A percentile compares a stretch with the other conserved stretches of the same genome.
Conservation (phyloP, 1,140 invertebrate genomes). For the Brachionus koreanus region DNA sequence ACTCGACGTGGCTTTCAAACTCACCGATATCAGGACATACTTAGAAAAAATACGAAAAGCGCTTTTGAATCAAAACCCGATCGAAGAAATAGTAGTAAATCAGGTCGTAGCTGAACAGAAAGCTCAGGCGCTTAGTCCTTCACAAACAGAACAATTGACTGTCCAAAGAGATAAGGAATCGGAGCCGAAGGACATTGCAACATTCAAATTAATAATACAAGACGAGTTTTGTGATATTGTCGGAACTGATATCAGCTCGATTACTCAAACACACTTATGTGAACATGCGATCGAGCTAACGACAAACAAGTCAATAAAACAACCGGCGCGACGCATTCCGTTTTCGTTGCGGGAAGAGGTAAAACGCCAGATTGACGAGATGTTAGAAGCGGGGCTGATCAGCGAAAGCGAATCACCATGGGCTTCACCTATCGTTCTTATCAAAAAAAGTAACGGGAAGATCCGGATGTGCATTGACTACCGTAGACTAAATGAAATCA, state of each 20-base stretch:
- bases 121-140: too few relatives aligned
- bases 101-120: too few relatives aligned
- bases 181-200: too few relatives aligned
- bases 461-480: not conserved
- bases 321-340: not conserved
- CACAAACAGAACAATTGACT: too few relatives aligned
- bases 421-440: not conserved
- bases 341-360: not conserved
- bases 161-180: too few relatives aligned
- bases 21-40: not conserved
- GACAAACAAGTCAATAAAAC: not conserved
- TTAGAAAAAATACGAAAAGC: not conserved
- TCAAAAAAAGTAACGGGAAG: not conserved
- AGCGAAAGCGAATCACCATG: slow-evolving; percentile 42
- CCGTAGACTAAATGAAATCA: not conserved
- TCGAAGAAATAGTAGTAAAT: too few relatives aligned
- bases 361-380: not conserved
- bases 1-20: not conserved
- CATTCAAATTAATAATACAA: not conserved
- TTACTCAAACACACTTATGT: not conserved
- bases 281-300: not conserved
- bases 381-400: not conserved
- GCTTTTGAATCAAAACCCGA: not conserved
- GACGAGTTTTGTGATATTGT: not conserved
- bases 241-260: not conserved